These are phyloP conservation scores for Drosophila pseudotalamancana DNA, from an alignment of 2,888 invertebrate species.

Conservation along the genomic window DNA sequence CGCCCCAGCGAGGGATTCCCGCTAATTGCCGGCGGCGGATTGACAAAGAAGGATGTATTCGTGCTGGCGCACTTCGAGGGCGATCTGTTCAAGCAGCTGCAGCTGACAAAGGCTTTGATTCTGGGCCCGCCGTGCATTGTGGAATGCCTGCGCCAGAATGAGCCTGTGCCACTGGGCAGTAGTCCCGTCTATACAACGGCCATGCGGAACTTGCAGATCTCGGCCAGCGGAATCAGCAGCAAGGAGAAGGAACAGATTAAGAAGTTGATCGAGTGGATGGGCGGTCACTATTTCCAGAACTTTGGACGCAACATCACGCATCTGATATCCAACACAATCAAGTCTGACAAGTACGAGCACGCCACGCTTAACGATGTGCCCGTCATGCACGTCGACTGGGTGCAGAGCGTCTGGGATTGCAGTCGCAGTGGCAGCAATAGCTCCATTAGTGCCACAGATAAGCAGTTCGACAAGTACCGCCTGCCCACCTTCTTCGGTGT, in stretches of 20 bases:
- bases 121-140: slow-evolving; percentile 93
- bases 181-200: slow-evolving; percentile 92
- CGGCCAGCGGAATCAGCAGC: slow-evolving; percentile 87
- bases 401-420: slow-evolving; percentile 91
- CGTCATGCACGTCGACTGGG: slow-evolving; percentile 92
- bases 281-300: slow-evolving; percentile 88
- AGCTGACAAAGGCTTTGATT: slow-evolving; percentile 88
- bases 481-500: slow-evolving; percentile 91
- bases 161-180: slow-evolving; percentile 89
- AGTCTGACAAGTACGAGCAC: slow-evolving; percentile 90
- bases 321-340: slow-evolving; percentile 90
- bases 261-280: slow-evolving; percentile 90
- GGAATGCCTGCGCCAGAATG: slow-evolving; percentile 89
- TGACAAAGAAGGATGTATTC: slow-evolving; percentile 89
- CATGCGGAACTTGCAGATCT: slow-evolving; percentile 90
- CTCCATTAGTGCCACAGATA: slow-evolving; percentile 86
- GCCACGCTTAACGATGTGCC: slow-evolving; percentile 85
- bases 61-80: slow-evolving; percentile 92
- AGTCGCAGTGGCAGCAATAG: slow-evolving; percentile 85
- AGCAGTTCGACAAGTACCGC: slow-evolving; percentile 87
- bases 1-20: slow-evolving; percentile 86
- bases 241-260: slow-evolving; percentile 86
- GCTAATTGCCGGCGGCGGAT: slow-evolving; percentile 85
- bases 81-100: slow-evolving; percentile 88
- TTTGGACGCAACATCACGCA: slow-evolving; percentile 90